These are phyloP conservation scores for Hippocampus zosterae DNA, from an alignment of 2,113 vertebrate genomes.

Conservation along the genomic window DNA sequence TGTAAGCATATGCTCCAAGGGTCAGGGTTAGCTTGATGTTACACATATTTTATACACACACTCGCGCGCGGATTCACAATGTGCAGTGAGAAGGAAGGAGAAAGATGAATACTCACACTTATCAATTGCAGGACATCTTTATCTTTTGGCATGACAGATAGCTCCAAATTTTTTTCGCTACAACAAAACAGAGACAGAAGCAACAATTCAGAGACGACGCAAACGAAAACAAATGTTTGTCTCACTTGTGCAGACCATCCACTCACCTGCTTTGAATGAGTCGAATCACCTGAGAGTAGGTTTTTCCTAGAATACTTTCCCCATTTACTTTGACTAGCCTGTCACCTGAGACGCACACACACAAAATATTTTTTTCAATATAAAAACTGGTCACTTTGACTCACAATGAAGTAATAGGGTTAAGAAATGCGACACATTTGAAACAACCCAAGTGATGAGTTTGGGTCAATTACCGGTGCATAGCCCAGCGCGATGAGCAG, in stretches of 20 bases:
- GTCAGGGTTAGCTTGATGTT: too few relatives aligned
- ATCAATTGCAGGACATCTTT: conserved; percentile 97
- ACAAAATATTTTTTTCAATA: not conserved
- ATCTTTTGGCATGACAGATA: conserved; percentile 94
- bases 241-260: not conserved
- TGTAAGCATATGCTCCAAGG: too few relatives aligned
- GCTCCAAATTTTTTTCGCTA: conserved; percentile 85
- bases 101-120: conserved; percentile 76
- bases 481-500: conserved; percentile 86
- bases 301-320: conserved; percentile 89
- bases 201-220: not conserved
- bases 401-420: too few relatives aligned
- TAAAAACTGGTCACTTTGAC: too few relatives aligned
- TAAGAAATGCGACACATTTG: too few relatives aligned
- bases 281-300: conserved; percentile 92
- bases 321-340: conserved; percentile 92
- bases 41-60: too few relatives aligned
- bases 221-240: not conserved
- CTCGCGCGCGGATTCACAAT: too few relatives aligned
- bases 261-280: conserved; percentile 94
- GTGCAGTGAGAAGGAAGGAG: conserved; percentile 27
- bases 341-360: conserved; percentile 77
- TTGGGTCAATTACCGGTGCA: conserved; percentile 76
- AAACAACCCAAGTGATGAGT: too few relatives aligned
- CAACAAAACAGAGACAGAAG: not conserved